Base-by-base conservation (phyloP, 2,113 vertebrate species). In the Willisornis vidua region DNA sequence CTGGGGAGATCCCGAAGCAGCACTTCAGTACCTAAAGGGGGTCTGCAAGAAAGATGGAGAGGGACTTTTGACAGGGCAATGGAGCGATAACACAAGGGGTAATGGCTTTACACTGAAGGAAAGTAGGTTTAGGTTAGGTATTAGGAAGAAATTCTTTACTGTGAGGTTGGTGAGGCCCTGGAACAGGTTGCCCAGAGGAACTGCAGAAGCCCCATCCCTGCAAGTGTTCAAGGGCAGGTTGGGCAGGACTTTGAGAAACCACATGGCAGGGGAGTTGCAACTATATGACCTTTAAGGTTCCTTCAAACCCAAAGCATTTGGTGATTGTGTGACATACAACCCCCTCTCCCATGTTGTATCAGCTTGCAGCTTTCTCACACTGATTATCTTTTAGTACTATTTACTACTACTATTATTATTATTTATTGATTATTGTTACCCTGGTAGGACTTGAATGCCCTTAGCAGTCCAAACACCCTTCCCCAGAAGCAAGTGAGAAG, bases 311-410 rank as follows among this genome's bases (percentile, higher is more conserved):
- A 55, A 54, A 19, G 14, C 6, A 23, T 63, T 23, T 57, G 33
- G 20, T 70, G 31, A 49, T 33, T 23, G 48, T 65, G 19, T 23
- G 4, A 71, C 77, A 33, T 6, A 43, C 41, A 70, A 24, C 9
- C 1, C 14, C 8, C 9, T 54, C 48, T 68, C 23, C 52, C 0
- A 0, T 6, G 6, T 41, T 59, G 1, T 8, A 31, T 58, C 55
- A 58, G 24, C 23, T 46, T 48, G 37, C 52, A 19, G 24, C 19
- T 31, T 1, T 9, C 12, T 77, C 25, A 2, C 3, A 25, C 5
- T 7, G 37, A 14, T 37, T 61, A 48, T 6, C 10, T 61, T 10
- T 14, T 17, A 0, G 1, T 39, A 22, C 16, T 57, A 65, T 33
- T 81, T 65, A 6, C 49, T 80, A 9, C 54, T 61, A 3, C n/a